Base-by-base conservation (phyloP, 2,888 invertebrate genomes). In the Liodrosophila aerea region DNA sequence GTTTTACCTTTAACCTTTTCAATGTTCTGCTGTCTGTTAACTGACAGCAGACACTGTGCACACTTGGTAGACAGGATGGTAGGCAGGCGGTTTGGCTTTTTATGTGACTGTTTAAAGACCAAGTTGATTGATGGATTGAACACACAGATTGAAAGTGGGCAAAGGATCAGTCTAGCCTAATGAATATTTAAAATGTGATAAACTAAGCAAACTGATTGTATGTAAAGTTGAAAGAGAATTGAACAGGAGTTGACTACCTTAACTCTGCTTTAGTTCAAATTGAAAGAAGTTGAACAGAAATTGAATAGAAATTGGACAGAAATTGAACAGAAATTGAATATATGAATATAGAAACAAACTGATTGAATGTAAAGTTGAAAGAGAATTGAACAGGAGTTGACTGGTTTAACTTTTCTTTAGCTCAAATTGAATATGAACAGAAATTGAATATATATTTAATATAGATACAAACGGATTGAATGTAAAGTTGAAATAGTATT, bases 1-100 rank as follows among this genome's bases (percentile, higher is more conserved):
- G 27, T 31, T 40, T 30, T 40, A 61, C 37, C 61, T 60, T 68
- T 44, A 54, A 54, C 37, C 51, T 31, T 30, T 30, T 13, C 30
- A 12, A 30, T 41, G 12, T 12, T 11, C 16, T 16, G 7, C 40
- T 36, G 64, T 27, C 46, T 39, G 12, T 46, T 31, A 7, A 56
- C 73, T 56, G 54, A 31, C 44, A 47, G 51, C 46, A 33, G 11
- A 15, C 43, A 57, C 49, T 51, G 46, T 50, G 13, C 1, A 31
- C 13, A 22, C 1, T n/a, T n/a, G n/a, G n/a, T n/a, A n/a, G n/a
- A n/a, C n/a, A n/a, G n/a, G n/a, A n/a, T n/a, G n/a, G n/a, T n/a
- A n/a, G n/a, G n/a, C 2, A 22, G 3, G 5, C 22, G 22, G 22
- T 22, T 31, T 51, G 11, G 31, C 16, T 33, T 50, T 27, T 47